Conservation (phyloP, 1,140 invertebrate genomes). For the Bombus vancouverensis region DNA sequence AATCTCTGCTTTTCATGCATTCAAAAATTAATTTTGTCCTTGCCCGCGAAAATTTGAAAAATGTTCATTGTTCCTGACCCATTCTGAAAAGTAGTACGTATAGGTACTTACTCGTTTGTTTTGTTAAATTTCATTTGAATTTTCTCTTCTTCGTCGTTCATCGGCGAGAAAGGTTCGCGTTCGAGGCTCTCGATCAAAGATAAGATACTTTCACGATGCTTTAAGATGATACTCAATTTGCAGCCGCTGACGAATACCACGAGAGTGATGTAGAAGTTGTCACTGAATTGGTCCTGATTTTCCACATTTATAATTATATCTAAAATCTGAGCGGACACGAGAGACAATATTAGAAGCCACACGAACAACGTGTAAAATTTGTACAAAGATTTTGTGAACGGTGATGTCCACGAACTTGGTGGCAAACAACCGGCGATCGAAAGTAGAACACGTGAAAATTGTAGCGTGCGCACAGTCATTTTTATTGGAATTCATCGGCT, state of each 20-base stretch:
- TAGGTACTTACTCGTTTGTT: conserved; percentile 44
- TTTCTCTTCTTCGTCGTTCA: conserved; percentile 41
- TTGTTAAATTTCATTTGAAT: conserved; percentile 58
- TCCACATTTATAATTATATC: conserved; percentile 42
- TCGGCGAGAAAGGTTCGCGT: conserved; percentile 43
- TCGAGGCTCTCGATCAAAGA: conserved; percentile 3
- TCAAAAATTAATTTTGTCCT: background rate
- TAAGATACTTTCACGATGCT: conserved; percentile 29
- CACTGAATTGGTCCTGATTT: conserved; percentile 43
- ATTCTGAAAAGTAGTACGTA: background rate
- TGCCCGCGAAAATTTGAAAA: background rate
- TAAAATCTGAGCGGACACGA: conserved; percentile 31
- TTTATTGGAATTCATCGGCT: background rate
- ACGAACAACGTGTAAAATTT: conserved; percentile 8
- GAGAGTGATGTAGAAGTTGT: conserved; percentile 45
- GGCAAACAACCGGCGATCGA: conserved; percentile 20
- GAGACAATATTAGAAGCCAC: background rate
- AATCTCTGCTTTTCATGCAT: background rate
- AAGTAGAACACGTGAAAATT: background rate
- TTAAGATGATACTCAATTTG: conserved; percentile 28
- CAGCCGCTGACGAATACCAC: conserved; percentile 24
- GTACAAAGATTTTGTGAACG: conserved; percentile 34
- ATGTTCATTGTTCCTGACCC: background rate
- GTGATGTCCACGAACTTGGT: conserved; percentile 37
- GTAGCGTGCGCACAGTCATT: background rate